A percentile compares a stretch with the other conserved stretches of the same genome.
Evolutionary conservation across 2,888 invertebrate genomes (phyloP).

Genomic region (Thecocarcelia acutangulata): DNA sequence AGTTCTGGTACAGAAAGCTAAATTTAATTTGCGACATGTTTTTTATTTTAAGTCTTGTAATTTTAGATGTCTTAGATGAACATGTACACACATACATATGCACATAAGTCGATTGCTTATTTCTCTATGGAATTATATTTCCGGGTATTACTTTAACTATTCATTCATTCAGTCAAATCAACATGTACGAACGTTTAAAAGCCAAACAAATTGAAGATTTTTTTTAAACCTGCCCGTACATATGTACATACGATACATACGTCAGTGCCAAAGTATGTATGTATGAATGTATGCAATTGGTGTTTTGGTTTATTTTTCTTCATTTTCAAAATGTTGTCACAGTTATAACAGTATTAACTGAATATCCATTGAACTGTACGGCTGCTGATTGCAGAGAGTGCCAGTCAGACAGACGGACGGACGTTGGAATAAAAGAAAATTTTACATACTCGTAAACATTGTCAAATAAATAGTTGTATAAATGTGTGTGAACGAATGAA

Average conservation of each 20-base stretch:
- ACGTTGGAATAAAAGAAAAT: no score
- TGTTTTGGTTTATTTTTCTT: slow-evolving; percentile 25
- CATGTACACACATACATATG: no score
- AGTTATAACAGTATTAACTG: slow-evolving; percentile 49
- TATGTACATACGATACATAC: background rate
- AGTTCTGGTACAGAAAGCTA: no score
- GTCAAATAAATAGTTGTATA: no score
- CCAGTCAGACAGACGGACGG: slow-evolving; percentile 13
- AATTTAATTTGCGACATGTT: background rate
- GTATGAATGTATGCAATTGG: slow-evolving; percentile 16
- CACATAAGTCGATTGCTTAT: slow-evolving; percentile 44
- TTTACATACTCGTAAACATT: no score
- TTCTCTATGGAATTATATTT: slow-evolving; percentile 65
- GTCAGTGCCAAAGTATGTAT: background rate
- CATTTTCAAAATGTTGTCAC: slow-evolving; percentile 32
- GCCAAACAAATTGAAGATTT: no score
- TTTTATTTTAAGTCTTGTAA: no score
- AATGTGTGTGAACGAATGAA: slow-evolving; percentile 6
- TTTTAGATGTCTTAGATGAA: slow-evolving; percentile 21
- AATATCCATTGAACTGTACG: slow-evolving; percentile 43
- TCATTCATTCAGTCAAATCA: slow-evolving; percentile 43
- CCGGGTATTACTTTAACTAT: slow-evolving; percentile 62
- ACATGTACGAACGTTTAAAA: no score
- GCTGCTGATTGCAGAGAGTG: slow-evolving; percentile 8
- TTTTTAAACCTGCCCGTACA: background rate